Percentiles rank a stretch among this genome's conserved stretches.
Conservation (phyloP, 2,888 invertebrate genomes). For the Shargacucullia verbasci region DNA sequence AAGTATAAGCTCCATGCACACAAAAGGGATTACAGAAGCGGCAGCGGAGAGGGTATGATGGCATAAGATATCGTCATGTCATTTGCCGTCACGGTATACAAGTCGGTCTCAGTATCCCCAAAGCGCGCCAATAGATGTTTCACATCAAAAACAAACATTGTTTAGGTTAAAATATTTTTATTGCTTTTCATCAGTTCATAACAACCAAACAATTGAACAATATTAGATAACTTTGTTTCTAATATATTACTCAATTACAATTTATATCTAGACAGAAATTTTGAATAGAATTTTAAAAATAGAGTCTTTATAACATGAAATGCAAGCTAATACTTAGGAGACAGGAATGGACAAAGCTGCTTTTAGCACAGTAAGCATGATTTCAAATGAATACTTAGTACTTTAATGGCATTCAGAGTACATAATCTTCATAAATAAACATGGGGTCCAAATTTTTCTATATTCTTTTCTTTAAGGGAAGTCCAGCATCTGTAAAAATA, state of each 20-base stretch:
- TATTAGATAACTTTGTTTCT: slow-evolving; percentile 25
- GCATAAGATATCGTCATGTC: no score
- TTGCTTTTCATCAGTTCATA: slow-evolving; percentile 52
- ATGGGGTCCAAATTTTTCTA: slow-evolving; percentile 4
- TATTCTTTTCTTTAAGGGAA: slow-evolving; percentile 74
- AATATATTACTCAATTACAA: slow-evolving; percentile 35
- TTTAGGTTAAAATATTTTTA: slow-evolving; percentile 45
- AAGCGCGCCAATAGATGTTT: no score
- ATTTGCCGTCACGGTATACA: no score
- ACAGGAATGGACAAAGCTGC: slow-evolving; percentile 33
- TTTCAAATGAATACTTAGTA: slow-evolving; percentile 19
- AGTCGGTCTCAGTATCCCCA: no score
- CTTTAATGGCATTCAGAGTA: slow-evolving; percentile 13
- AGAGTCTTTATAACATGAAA: slow-evolving; percentile 28
- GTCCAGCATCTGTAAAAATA: slow-evolving; percentile 85
- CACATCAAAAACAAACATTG: slow-evolving; percentile 15
- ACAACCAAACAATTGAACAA: slow-evolving; percentile 49
- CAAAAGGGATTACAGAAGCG: no score
- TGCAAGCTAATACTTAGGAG: slow-evolving; percentile 36
- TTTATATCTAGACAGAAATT: slow-evolving; percentile 49
- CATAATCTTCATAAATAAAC: slow-evolving; percentile 31
- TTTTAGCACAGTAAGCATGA: slow-evolving; percentile 30
- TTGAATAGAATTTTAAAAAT: slow-evolving; percentile 43
- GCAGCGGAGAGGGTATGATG: no score
- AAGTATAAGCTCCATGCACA: no score